These are phyloP conservation scores for Dromaius novaehollandiae DNA, from an alignment of 2,113 vertebrate genomes.

Conservation along the genomic window DNA sequence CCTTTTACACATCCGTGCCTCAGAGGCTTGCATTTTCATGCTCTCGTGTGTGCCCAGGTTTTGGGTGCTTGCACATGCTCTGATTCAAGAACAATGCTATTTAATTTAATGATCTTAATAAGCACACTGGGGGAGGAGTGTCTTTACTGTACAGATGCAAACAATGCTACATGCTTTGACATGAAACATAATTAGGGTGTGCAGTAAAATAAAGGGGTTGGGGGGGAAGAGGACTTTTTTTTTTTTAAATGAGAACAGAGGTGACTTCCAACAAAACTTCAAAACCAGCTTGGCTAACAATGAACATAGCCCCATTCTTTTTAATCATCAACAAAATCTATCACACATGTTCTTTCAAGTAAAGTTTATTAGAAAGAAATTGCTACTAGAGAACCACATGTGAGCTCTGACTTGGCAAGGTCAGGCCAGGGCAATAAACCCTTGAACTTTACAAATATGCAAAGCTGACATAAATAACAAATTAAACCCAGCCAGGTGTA, in stretches of 20 bases:
- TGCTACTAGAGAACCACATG: constrained; percentile 85
- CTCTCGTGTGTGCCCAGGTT: neutral
- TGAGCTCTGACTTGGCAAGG: constrained; percentile 84
- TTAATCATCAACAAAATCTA: constrained; percentile 86
- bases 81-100: constrained; percentile 34
- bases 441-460: constrained; percentile 89
- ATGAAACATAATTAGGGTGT: constrained; percentile 55
- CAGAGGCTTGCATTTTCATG: neutral
- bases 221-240: constrained; percentile 60
- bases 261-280: constrained; percentile 81
- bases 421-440: constrained; percentile 86
- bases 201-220: constrained; percentile 69
- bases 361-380: constrained; percentile 87
- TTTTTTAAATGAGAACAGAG: constrained; percentile 74
- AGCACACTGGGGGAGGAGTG: neutral
- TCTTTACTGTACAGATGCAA: constrained; percentile 15
- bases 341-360: constrained; percentile 86
- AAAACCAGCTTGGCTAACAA: constrained; percentile 79
- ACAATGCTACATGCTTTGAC: constrained; percentile 51
- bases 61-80: constrained; percentile 14
- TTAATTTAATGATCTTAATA: constrained; percentile 62
- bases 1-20: neutral
- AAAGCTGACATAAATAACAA: constrained; percentile 90
- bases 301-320: constrained; percentile 80
- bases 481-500: constrained; percentile 86